phyloP scores from a whole-genome alignment of 2,888 invertebrate species.

The Chorisops tibialis region DNA sequence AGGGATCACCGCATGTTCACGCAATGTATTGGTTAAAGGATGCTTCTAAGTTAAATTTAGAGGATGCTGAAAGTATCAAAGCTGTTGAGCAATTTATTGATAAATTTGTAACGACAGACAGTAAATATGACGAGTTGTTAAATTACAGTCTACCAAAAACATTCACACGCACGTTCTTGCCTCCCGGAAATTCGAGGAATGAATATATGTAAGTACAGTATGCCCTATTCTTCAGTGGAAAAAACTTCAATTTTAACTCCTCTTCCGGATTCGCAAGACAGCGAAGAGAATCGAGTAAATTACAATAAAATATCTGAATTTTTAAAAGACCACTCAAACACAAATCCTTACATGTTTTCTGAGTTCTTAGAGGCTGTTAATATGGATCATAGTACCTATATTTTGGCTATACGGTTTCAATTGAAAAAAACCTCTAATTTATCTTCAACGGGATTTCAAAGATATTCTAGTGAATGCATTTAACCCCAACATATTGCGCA shows the following conservation, averaged over 20 bases:
- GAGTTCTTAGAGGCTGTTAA: neutral
- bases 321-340: neutral
- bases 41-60: conserved; percentile 11
- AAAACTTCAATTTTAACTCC: too few species aligned
- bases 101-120: too few species aligned
- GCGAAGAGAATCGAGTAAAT: too few species aligned
- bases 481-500: conserved; percentile 34
- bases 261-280: too few species aligned
- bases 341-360: neutral
- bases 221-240: too few species aligned
- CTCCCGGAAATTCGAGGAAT: too few species aligned
- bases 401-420: conserved; percentile 32
- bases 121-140: too few species aligned
- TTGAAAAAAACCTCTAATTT: conserved; percentile 14
- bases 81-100: neutral
- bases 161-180: too few species aligned
- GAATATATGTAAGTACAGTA: too few species aligned
- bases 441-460: neutral
- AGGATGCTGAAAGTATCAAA: neutral
- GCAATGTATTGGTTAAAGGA: conserved; percentile 26
- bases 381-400: conserved; percentile 26
- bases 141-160: too few species aligned
- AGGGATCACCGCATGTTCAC: conserved; percentile 34
- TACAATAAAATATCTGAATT: too few species aligned
- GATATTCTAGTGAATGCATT: conserved; percentile 32